Evolutionary conservation across 1,140 invertebrate genomes (phyloP).

Genomic region (Holotrichia oblita): DNA sequence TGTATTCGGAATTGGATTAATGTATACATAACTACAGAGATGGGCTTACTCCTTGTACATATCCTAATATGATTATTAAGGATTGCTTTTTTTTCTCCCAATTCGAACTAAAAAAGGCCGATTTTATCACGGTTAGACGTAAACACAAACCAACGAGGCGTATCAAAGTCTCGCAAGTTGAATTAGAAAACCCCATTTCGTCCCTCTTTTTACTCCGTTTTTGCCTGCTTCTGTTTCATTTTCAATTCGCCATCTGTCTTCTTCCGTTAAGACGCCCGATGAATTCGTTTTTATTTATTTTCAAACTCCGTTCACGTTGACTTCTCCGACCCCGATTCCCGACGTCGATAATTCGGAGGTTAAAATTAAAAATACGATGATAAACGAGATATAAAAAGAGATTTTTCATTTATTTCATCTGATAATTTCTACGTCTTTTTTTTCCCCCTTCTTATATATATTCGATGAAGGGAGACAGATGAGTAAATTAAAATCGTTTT

Average conservation of each 20-base stretch:
- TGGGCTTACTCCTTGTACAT: too few species aligned
- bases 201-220: background rate
- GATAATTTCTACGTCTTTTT: too few species aligned
- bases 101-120: too few species aligned
- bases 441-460: too few species aligned
- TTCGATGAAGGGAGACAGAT: background rate
- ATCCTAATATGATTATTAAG: too few species aligned
- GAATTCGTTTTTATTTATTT: conserved; percentile 1
- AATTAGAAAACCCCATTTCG: background rate
- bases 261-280: background rate
- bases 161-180: background rate
- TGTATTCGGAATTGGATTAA: background rate
- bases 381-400: too few species aligned
- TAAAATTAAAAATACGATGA: too few species aligned
- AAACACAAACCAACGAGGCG: background rate
- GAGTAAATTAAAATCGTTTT: background rate
- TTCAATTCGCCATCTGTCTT: background rate
- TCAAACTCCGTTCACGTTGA: background rate
- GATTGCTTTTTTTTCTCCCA: background rate
- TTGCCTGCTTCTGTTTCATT: background rate
- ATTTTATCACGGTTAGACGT: background rate
- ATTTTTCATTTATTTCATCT: too few species aligned
- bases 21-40: too few species aligned
- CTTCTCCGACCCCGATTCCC: too few species aligned
- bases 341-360: too few species aligned